Conservation (phyloP, 2,797 vertebrate species). For the Malacoctenus gilli region DNA sequence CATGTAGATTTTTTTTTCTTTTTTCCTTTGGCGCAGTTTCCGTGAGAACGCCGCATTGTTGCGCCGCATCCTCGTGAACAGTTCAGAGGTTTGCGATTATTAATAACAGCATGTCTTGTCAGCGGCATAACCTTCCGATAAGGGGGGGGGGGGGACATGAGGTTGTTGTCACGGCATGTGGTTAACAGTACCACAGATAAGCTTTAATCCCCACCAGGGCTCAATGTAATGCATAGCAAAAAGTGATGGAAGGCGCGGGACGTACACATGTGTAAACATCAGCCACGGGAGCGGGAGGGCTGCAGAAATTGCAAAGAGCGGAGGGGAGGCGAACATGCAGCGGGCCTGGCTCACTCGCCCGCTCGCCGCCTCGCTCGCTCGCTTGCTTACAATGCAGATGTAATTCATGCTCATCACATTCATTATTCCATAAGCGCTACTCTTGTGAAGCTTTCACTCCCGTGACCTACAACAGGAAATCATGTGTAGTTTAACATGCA, state of each 20-base stretch:
- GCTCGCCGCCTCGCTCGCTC: slow-evolving; percentile 26
- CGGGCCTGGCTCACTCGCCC: too few species aligned
- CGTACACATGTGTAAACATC: slow-evolving; percentile 47
- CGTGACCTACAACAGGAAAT: slow-evolving; percentile 40
- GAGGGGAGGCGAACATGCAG: slow-evolving; percentile 15
- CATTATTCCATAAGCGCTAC: slow-evolving; percentile 28
- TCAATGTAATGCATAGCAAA: slow-evolving; percentile 65
- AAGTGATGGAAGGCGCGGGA: slow-evolving; percentile 44
- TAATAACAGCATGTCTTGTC: slow-evolving; percentile 62
- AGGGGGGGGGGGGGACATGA: slow-evolving; percentile 39
- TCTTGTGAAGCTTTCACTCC: slow-evolving; percentile 23
- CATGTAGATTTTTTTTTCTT: too few species aligned
- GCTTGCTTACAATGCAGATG: slow-evolving; percentile 23
- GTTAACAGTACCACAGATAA: slow-evolving; percentile 70
- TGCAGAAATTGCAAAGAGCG: slow-evolving; percentile 18
- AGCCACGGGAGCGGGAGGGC: slow-evolving; percentile 8
- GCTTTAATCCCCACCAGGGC: slow-evolving; percentile 67
- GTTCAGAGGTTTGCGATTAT: slow-evolving; percentile 58
- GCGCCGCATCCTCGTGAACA: slow-evolving; percentile 27
- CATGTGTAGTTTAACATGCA: slow-evolving; percentile 41
- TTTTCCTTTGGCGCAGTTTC: too few species aligned
- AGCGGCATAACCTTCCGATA: slow-evolving; percentile 64
- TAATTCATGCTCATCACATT: slow-evolving; percentile 39
- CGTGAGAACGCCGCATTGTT: slow-evolving; percentile 15
- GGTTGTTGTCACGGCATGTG: slow-evolving; percentile 66